Base-by-base conservation (phyloP, 2,113 vertebrate species). In the Phoenicopterus ruber region DNA sequence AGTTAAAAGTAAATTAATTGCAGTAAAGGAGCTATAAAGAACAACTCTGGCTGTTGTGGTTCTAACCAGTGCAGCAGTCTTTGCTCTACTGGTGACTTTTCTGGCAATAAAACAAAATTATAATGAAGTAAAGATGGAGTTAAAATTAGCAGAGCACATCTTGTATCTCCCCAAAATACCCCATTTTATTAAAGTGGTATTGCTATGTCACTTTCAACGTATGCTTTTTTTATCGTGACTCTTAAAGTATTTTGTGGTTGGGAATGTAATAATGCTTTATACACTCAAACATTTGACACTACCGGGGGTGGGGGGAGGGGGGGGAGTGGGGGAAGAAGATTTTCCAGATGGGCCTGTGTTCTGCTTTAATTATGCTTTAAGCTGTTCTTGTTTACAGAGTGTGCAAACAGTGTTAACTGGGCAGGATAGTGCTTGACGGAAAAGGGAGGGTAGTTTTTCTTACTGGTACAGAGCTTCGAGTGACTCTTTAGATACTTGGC, bases 351-450 rank as follows among this genome's bases (percentile, higher is more conserved):
- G 94, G 82, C 90, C 87, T 97, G 97, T 97, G 87, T 97, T 97
- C 96, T 97, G 96, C 96, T 98, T 97, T 98, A 97, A 96, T 96
- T 97, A 95, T 83, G 90, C 96, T 96, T 97, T 97, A 97, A 97
- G 88, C 95, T 97, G 87, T 96, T 97, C 95, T 97, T 98, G 97
- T 98, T 98, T 98, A 98, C 97, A 97, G 95, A 96, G 91, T 93
- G 92, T 96, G 92, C 90, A 96, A 96, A 94, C 94, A 97, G 96
- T 98, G 95, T 98, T 98, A 96, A 67, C 76, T 93, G 90, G 92
- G 92, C 87, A 95, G 92, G 94, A 85, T 88, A 92, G 77, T 76
- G 95, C 86, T 93, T 97, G 94, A 88, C 6, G 5, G 89, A 84
- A 92, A 93, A 92, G 95, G 69, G 94, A 92, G 92, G 83, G 81